Evolutionary conservation across 2,113 vertebrate species (phyloP).

Genomic region (Parus major): DNA sequence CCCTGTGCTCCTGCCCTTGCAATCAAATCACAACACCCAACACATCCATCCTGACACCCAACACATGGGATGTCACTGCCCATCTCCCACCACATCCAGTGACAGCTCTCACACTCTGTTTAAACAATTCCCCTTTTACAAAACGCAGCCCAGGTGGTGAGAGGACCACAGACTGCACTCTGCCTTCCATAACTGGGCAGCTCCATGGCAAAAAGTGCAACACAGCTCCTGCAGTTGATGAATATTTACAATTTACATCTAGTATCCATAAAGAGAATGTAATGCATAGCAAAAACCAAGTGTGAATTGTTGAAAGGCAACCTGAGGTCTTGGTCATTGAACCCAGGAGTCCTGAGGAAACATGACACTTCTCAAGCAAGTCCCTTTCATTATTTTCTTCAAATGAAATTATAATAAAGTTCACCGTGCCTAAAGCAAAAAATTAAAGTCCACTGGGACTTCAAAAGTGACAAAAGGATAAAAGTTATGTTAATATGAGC

Average conservation of each 20-base stretch:
- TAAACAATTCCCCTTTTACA: neutral
- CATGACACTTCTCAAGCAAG: neutral
- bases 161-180: neutral
- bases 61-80: neutral
- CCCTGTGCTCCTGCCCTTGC: neutral
- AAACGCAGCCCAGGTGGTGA: neutral
- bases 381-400: constrained; percentile 7
- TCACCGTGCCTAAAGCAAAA: neutral
- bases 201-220: neutral
- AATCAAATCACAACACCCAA: rapidly evolving
- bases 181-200: neutral
- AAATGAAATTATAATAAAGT: constrained; percentile 14
- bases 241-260: neutral
- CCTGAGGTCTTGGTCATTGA: neutral
- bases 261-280: neutral
- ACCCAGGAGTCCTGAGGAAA: neutral
- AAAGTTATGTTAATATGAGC: neutral
- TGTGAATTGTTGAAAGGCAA: neutral
- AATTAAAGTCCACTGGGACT: neutral
- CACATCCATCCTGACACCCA: rapidly evolving
- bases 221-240: neutral
- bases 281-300: neutral
- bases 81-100: neutral
- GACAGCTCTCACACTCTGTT: neutral
- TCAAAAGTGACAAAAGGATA: constrained; percentile 26